Conservation (phyloP, 1,140 invertebrate species). For the Pogonomyrmex barbatus region DNA sequence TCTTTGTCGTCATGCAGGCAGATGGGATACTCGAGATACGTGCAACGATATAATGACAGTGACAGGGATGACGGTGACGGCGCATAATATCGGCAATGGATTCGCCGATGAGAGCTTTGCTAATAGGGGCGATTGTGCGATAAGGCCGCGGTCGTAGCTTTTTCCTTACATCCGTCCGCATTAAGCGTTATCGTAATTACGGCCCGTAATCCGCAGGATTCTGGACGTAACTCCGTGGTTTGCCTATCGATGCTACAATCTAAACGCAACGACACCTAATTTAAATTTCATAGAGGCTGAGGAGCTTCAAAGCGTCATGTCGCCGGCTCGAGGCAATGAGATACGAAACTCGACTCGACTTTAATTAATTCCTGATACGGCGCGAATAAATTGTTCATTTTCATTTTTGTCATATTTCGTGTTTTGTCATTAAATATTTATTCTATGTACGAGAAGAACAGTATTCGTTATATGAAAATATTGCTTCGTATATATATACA, state of each 20-base stretch:
- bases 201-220: slow-evolving; percentile 36
- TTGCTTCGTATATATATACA: background rate
- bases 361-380: slow-evolving; percentile 44
- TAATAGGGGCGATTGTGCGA: slow-evolving; percentile 67
- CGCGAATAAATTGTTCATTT: slow-evolving; percentile 23
- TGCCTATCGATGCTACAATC: slow-evolving; percentile 49
- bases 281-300: slow-evolving; percentile 52
- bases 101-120: slow-evolving; percentile 50
- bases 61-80: slow-evolving; percentile 66
- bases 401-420: background rate
- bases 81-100: slow-evolving; percentile 55
- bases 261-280: slow-evolving; percentile 46
- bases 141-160: slow-evolving; percentile 51
- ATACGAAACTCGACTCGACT: slow-evolving; percentile 14
- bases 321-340: background rate
- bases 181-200: slow-evolving; percentile 56
- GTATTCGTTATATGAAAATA: background rate
- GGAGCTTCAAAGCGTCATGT: slow-evolving; percentile 3
- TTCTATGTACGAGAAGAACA: background rate
- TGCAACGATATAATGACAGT: slow-evolving; percentile 68
- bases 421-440: background rate
- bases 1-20: slow-evolving; percentile 67
- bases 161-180: slow-evolving; percentile 42
- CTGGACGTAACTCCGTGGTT: slow-evolving; percentile 21
- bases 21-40: slow-evolving; percentile 68